Percentiles rank a stretch among this genome's conserved stretches.
Evolutionary conservation across 2,888 invertebrate species (phyloP).

Genomic region (Iphiclides podalirius): DNA sequence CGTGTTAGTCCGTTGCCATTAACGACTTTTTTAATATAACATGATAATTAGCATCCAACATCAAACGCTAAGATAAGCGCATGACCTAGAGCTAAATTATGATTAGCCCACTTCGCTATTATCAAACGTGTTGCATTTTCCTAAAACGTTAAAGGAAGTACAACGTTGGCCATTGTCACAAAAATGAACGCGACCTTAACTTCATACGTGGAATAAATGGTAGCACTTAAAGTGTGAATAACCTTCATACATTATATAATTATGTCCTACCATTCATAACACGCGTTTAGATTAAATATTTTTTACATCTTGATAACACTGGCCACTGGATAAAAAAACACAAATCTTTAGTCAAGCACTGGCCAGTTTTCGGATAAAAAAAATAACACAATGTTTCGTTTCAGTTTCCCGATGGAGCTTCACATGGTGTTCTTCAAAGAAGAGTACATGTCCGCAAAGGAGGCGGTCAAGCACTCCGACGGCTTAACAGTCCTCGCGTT

Average conservation of each 20-base stretch:
- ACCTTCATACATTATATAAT: too few relatives aligned
- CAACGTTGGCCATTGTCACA: not conserved
- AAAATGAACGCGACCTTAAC: not conserved
- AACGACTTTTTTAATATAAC: not conserved
- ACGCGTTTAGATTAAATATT: too few relatives aligned
- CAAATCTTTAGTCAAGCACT: too few relatives aligned
- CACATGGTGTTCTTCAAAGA: slow-evolving; percentile 88
- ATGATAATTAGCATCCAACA: not conserved
- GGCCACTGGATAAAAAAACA: too few relatives aligned
- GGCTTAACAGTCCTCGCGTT: slow-evolving; percentile 90
- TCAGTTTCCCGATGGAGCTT: slow-evolving; percentile 86
- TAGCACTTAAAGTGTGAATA: not conserved
- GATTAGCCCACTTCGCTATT: not conserved
- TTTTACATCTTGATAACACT: not conserved
- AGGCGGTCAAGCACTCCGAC: slow-evolving; percentile 83
- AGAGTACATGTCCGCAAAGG: slow-evolving; percentile 79
- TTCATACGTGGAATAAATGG: not conserved
- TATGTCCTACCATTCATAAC: too few relatives aligned
- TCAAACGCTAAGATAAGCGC: not conserved
- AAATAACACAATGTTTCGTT: slow-evolving; percentile 29
- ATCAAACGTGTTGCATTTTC: not conserved
- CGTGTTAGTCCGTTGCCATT: not conserved
- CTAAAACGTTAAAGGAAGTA: not conserved
- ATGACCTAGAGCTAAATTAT: not conserved
- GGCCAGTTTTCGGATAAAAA: not conserved